Conservation (phyloP, 2,888 invertebrate species). For the Drosophila birchii region DNA sequence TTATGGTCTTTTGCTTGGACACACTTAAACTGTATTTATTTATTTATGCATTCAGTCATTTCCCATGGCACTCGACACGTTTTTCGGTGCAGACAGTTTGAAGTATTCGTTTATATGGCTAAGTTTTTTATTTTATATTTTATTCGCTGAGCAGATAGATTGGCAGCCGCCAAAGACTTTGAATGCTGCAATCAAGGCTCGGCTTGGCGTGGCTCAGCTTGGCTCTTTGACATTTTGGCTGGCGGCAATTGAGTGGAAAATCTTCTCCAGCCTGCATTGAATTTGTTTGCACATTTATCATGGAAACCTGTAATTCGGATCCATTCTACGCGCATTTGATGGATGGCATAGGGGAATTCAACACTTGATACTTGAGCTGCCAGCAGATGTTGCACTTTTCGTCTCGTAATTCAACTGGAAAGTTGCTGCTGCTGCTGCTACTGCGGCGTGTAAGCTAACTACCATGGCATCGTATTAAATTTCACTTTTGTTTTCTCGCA, state of each 20-base stretch:
- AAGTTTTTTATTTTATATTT: neutral
- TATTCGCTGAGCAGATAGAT: constrained; percentile 56
- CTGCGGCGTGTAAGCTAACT: constrained; percentile 66
- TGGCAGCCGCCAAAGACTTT: constrained; percentile 69
- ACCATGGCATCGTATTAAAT: constrained; percentile 63
- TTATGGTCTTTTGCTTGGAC: constrained; percentile 26
- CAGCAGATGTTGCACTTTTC: constrained; percentile 32
- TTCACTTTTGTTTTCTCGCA: constrained; percentile 65
- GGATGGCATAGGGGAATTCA: constrained; percentile 32
- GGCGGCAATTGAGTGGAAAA: constrained; percentile 59
- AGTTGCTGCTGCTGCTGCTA: constrained; percentile 19
- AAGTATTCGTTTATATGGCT: constrained; percentile 39
- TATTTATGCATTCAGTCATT: constrained; percentile 37
- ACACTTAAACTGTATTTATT: constrained; percentile 29
- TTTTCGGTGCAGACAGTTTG: constrained; percentile 66
- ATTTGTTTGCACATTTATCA: constrained; percentile 51
- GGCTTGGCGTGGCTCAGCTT: constrained; percentile 14
- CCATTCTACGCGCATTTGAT: constrained; percentile 28
- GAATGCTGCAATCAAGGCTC: constrained; percentile 46
- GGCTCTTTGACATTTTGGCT: constrained; percentile 65
- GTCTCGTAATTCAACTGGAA: constrained; percentile 49
- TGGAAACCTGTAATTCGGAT: constrained; percentile 37
- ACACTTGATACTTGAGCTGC: constrained; percentile 27
- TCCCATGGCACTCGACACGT: constrained; percentile 46
- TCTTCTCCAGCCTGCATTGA: constrained; percentile 39